Evolutionary conservation across 2,113 vertebrate species (phyloP).

Genomic region (Oceanites oceanicus): DNA sequence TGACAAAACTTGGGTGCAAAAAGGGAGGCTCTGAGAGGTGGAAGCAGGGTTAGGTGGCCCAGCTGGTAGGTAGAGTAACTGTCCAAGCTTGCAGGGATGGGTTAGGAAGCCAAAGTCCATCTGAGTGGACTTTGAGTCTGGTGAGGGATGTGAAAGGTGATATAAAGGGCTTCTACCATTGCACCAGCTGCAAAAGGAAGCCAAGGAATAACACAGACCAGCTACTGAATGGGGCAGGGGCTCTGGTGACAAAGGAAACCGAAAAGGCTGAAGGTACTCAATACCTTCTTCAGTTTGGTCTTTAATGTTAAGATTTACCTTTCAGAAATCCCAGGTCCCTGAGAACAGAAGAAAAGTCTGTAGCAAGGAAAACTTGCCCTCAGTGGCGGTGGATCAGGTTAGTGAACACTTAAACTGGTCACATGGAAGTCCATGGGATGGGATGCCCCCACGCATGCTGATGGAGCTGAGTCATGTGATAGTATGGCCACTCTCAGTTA

Average conservation of each 20-base stretch:
- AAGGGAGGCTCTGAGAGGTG: neutral
- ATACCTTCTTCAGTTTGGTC: neutral
- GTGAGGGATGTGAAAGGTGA: neutral
- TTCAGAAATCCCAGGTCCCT: neutral
- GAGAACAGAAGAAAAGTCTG: neutral
- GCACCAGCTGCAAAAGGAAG: neutral
- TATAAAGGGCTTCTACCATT: neutral
- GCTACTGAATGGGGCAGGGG: neutral
- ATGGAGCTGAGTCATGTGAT: neutral
- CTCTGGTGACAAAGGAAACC: neutral
- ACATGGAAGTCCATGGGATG: accelerated
- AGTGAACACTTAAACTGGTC: neutral
- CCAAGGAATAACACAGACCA: neutral
- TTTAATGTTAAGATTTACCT: neutral
- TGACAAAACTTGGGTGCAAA: neutral
- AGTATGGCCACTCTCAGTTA: neutral
- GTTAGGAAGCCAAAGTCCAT: neutral
- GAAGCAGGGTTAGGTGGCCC: neutral
- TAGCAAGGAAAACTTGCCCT: neutral
- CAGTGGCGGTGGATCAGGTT: neutral
- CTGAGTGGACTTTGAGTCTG: neutral
- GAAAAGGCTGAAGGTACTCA: neutral
- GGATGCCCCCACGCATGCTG: neutral
- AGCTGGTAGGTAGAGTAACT: neutral
- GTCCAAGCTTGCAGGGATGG: neutral